phyloP scores from a whole-genome alignment of 2,113 vertebrate genomes.

The Drymodes brunneopygia region DNA sequence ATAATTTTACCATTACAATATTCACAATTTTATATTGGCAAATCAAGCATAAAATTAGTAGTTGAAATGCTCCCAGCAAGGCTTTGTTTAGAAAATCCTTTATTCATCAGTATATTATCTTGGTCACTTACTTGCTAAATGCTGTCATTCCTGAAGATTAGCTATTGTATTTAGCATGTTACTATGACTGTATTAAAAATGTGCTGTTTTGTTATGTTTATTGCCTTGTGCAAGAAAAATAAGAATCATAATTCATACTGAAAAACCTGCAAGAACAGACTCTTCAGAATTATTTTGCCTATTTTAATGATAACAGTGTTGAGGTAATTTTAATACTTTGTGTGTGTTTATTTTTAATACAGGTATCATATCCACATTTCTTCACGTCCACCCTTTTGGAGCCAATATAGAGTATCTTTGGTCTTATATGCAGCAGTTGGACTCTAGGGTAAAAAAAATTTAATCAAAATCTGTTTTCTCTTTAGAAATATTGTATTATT shows the following conservation, averaged over 20 bases:
- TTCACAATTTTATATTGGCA: constrained; percentile 71
- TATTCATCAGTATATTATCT: constrained; percentile 57
- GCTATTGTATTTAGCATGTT: background rate
- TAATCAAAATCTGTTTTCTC: constrained; percentile 33
- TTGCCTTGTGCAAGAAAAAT: background rate
- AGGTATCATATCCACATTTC: constrained; percentile 96
- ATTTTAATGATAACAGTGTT: background rate
- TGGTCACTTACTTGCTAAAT: constrained; percentile 55
- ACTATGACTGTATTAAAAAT: constrained; percentile 32
- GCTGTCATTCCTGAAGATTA: constrained; percentile 41
- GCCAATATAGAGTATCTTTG: constrained; percentile 96
- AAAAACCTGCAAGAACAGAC: background rate
- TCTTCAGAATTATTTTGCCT: background rate
- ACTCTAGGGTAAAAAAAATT: constrained; percentile 83
- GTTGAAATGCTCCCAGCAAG: constrained; percentile 67
- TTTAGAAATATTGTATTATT: constrained; percentile 35
- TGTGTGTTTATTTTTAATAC: constrained; percentile 55
- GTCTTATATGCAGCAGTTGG: constrained; percentile 95
- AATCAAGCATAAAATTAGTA: constrained; percentile 77
- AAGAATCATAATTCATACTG: background rate
- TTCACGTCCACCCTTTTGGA: constrained; percentile 95
- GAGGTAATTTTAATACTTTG: background rate
- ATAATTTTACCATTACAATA: constrained; percentile 68
- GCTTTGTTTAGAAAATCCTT: constrained; percentile 66
- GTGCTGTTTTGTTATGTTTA: background rate